phyloP scores from a whole-genome alignment of 1,140 invertebrate genomes.

The Drosophila obscura region DNA sequence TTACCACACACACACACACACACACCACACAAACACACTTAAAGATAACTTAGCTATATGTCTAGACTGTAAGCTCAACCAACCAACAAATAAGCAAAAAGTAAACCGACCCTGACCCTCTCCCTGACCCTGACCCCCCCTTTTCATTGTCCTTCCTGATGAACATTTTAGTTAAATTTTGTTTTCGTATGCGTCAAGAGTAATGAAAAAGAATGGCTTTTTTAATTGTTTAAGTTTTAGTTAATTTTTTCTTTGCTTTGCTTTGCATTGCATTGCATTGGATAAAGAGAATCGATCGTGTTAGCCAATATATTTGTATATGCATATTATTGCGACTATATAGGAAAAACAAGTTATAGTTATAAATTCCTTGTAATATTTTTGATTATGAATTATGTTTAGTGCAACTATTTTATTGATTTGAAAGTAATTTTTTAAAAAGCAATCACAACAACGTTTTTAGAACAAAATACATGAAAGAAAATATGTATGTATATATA shows the following conservation, averaged over 20 bases:
- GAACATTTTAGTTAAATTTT: constrained; percentile 71
- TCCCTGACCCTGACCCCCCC: not conserved
- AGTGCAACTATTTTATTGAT: constrained; percentile 60
- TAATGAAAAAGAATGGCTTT: constrained; percentile 56
- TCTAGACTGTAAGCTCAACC: constrained; percentile 46
- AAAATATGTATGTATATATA: constrained; percentile 37
- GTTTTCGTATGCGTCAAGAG: constrained; percentile 46
- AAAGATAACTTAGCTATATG: constrained; percentile 55
- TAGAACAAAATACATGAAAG: constrained; percentile 70
- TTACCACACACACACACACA: constrained; percentile 38
- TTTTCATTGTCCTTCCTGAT: not conserved
- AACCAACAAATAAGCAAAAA: constrained; percentile 7
- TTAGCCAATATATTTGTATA: constrained; percentile 48
- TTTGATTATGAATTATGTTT: constrained; percentile 66
- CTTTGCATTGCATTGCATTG: constrained; percentile 37
- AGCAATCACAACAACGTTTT: constrained; percentile 68
- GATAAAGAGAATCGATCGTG: constrained; percentile 23
- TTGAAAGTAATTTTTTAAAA: constrained; percentile 70
- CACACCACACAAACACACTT: constrained; percentile 35
- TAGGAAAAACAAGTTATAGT: constrained; percentile 56
- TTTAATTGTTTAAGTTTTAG: constrained; percentile 72
- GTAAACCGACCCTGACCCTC: not conserved
- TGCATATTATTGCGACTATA: constrained; percentile 41
- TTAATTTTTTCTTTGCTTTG: constrained; percentile 54
- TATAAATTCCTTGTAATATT: constrained; percentile 59